Conservation (phyloP, 37 sponge, comb jelly and placozoan species). For the Geodia barretti region DNA sequence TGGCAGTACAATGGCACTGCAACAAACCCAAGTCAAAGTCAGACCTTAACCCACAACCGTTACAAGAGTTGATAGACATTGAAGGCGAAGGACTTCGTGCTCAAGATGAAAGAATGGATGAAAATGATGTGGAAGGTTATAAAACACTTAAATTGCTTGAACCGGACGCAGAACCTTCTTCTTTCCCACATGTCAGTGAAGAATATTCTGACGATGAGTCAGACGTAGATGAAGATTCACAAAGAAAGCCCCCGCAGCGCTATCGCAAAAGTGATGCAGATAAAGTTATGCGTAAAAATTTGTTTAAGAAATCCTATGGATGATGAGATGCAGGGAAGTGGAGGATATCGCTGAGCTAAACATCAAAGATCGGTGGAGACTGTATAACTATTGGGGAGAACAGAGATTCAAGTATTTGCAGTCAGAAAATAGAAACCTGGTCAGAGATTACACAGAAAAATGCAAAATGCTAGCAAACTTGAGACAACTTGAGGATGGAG, state of each 20-base stretch:
- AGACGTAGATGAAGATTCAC: background rate
- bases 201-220: conserved; percentile 1
- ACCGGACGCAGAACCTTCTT: background rate
- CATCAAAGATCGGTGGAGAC: conserved; percentile 40
- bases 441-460: conserved; percentile 2
- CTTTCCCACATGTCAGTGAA: background rate
- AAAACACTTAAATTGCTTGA: background rate
- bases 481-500: conserved; percentile 24
- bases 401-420: background rate
- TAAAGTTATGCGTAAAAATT: too few relatives aligned
- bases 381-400: conserved; percentile 76
- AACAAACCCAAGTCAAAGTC: too few relatives aligned
- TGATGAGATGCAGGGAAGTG: conserved; percentile 11
- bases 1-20: too few relatives aligned
- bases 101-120: conserved; percentile 33
- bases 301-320: conserved; percentile 52
- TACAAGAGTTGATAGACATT: conserved; percentile 50
- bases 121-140: conserved; percentile 12
- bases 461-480: conserved; percentile 29
- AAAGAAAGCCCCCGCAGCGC: background rate
- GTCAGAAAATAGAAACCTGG: background rate
- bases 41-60: too few relatives aligned
- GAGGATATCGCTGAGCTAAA: conserved; percentile 24
- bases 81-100: conserved; percentile 59
- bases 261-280: too few relatives aligned